Percentiles rank a stretch among this genome's conserved stretches.
Evolutionary conservation across 2,113 vertebrate species (phyloP).

Genomic region (Physeter macrocephalus): DNA sequence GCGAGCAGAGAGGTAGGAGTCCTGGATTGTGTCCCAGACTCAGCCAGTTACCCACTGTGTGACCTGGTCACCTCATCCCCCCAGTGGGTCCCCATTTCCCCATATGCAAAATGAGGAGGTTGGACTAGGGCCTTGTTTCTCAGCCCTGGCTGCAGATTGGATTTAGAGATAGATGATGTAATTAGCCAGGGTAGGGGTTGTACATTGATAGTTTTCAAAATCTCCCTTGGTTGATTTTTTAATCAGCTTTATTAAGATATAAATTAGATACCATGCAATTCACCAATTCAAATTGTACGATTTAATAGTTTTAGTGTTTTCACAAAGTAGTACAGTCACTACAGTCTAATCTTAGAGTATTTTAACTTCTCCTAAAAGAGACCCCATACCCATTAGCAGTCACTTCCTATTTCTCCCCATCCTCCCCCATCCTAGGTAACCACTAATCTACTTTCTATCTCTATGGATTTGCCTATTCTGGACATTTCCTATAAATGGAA

Average conservation of each 20-base stretch:
- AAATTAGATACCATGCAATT: background rate
- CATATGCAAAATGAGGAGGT: background rate
- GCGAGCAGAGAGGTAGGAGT: background rate
- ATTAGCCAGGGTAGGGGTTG: background rate
- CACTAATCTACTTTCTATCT: background rate
- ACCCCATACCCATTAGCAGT: background rate
- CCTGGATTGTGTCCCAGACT: background rate
- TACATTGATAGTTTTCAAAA: background rate
- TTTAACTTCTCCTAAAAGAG: background rate
- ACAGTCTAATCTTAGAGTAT: background rate
- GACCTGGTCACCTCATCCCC: slow-evolving; percentile 45
- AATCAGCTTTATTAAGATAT: background rate
- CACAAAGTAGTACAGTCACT: background rate
- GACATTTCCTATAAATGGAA: background rate
- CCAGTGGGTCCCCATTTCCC: background rate
- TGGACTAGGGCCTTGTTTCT: background rate
- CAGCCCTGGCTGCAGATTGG: background rate
- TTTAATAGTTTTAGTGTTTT: background rate
- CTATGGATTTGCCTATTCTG: background rate
- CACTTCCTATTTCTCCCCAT: background rate
- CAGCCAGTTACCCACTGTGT: background rate
- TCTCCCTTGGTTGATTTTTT: background rate
- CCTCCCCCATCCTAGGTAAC: background rate
- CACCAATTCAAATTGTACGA: background rate
- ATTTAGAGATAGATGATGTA: background rate